Percentiles rank a stretch among this genome's conserved stretches.
Conservation (phyloP, 2,113 vertebrate genomes). For the Amia ocellicauda region DNA sequence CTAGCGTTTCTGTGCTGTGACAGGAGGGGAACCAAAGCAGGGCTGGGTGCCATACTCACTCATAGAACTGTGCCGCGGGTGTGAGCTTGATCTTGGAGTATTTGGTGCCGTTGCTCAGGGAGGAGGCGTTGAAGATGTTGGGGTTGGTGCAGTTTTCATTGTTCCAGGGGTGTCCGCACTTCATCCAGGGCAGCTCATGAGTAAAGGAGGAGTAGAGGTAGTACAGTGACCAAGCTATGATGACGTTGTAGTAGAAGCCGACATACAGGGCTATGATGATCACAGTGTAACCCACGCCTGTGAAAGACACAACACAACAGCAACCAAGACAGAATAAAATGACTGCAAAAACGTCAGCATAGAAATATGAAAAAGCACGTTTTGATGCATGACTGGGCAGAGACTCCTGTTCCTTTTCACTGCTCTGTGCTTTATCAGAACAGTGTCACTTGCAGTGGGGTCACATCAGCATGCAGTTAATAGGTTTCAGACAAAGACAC, state of each 20-base stretch:
- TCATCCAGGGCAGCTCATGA: conserved; percentile 82
- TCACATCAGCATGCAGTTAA: too few species aligned
- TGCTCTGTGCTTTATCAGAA: too few species aligned
- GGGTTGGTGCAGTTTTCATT: conserved; percentile 86
- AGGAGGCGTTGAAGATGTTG: conserved; percentile 68
- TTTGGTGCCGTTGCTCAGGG: conserved; percentile 74
- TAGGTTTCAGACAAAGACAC: too few species aligned
- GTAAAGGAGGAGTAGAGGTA: conserved; percentile 94
- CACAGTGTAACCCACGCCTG: conserved; percentile 95
- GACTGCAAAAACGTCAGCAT: too few species aligned
- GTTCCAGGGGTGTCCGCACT: conserved; percentile 87
- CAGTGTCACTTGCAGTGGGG: too few species aligned
- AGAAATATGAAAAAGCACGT: too few species aligned
- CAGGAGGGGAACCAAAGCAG: neutral
- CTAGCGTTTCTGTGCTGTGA: too few species aligned
- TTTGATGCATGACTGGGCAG: too few species aligned
- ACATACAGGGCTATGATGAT: conserved; percentile 96
- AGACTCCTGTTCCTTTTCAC: too few species aligned
- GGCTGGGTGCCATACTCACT: conserved; percentile 83
- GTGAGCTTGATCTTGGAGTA: conserved; percentile 92
- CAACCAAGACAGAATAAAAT: too few species aligned
- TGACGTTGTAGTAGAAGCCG: conserved; percentile 99
- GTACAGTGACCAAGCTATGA: conserved; percentile 97
- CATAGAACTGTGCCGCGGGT: conserved; percentile 92
- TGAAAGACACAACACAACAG: conserved; percentile 38